phyloP scores from a whole-genome alignment of 2,113 vertebrate genomes.

The Piaya cayana region DNA sequence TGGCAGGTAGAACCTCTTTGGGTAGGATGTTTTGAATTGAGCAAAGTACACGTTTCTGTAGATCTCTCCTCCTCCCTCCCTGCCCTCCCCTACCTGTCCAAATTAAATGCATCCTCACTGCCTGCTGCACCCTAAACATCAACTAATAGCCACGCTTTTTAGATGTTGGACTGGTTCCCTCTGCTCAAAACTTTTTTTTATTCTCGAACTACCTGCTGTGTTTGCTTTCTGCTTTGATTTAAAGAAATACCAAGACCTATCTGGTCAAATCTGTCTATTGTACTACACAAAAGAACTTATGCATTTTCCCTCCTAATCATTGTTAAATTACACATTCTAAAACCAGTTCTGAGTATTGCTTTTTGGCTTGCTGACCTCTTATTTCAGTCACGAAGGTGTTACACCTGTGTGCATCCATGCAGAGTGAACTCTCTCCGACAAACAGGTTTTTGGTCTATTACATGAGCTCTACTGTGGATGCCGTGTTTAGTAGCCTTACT shows the following conservation, averaged over 20 bases:
- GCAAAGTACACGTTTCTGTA: constrained; percentile 17
- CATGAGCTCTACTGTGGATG: constrained; percentile 80
- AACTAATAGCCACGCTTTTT: constrained; percentile 35
- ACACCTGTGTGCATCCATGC: fast-evolving
- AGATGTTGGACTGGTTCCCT: constrained; percentile 37
- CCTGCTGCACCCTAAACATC: constrained; percentile 25
- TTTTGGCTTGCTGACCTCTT: neutral
- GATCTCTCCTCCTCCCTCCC: neutral
- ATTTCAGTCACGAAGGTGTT: neutral
- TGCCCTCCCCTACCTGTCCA: neutral
- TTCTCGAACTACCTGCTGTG: neutral
- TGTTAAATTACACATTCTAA: neutral
- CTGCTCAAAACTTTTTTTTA: neutral
- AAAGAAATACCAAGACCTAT: neutral
- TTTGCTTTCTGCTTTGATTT: neutral
- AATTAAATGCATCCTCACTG: neutral
- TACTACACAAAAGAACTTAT: neutral
- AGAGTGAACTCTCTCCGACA: neutral
- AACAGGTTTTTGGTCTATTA: constrained; percentile 60
- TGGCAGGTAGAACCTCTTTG: constrained; percentile 40
- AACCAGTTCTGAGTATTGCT: constrained; percentile 14
- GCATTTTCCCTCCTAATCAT: neutral
- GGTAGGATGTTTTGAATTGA: neutral
- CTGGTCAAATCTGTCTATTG: neutral
- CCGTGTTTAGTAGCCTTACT: constrained; percentile 81